Conservation (phyloP, 1,140 invertebrate species). For the Drosophila sproati region DNA sequence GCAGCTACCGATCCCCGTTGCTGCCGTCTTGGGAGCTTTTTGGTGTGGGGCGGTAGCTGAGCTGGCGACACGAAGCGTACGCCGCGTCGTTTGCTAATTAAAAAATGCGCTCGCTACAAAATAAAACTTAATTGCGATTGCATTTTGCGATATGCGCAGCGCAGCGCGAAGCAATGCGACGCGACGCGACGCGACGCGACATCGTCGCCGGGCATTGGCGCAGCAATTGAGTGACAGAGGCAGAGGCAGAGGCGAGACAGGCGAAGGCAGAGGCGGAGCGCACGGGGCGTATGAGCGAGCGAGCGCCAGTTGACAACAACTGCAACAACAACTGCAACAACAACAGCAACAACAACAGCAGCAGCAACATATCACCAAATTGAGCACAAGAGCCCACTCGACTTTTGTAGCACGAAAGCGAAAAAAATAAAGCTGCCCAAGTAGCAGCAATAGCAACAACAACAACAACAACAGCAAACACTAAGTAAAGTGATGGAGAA, state of each 20-base stretch:
- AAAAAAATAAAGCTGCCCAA: constrained; percentile 8
- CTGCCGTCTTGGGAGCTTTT: constrained; percentile 28
- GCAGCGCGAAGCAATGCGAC: constrained; percentile 15
- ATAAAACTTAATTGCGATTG: constrained; percentile 83
- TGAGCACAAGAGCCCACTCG: constrained; percentile 58
- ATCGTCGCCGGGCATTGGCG: constrained; percentile 55
- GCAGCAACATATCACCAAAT: constrained; percentile 40
- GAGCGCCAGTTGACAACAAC: constrained; percentile 43
- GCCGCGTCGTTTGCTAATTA: constrained; percentile 73
- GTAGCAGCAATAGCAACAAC: constrained; percentile 25
- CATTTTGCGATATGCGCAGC: constrained; percentile 69
- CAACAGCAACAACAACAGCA: constrained; percentile 13
- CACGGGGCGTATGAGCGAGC: constrained; percentile 64
- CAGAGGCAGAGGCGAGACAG: constrained; percentile 3
- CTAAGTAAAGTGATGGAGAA: constrained; percentile 42
- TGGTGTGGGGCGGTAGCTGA: constrained; percentile 34
- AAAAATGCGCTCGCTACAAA: constrained; percentile 79
- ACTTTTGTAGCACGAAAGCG: constrained; percentile 46
- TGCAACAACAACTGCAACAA: neutral
- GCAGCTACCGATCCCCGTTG: constrained; percentile 26
- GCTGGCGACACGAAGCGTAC: constrained; percentile 53
- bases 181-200: constrained; percentile 19
- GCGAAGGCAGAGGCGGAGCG: constrained; percentile 31
- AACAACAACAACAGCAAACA: constrained; percentile 26
- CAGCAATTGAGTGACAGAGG: constrained; percentile 39